These are phyloP conservation scores for Orius insidiosus DNA, from an alignment of 1,140 invertebrate genomes.

Conservation along the genomic window DNA sequence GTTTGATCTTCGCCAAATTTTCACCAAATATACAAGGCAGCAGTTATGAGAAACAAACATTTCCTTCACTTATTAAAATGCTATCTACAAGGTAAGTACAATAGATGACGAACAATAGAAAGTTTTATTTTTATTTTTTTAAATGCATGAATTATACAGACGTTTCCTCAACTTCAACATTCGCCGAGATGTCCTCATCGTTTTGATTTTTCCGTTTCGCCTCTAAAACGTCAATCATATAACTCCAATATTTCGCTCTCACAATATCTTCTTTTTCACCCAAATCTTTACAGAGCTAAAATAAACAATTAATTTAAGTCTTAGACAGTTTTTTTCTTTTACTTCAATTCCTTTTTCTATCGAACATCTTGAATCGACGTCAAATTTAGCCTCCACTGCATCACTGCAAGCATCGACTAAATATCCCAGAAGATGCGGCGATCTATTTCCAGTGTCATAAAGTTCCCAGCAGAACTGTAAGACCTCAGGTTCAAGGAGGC, in stretches of 20 bases:
- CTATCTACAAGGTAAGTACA: too few relatives aligned
- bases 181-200: too few relatives aligned
- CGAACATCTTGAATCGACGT: not conserved
- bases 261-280: conserved; percentile 63
- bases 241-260: conserved; percentile 69
- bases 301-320: conserved; percentile 22
- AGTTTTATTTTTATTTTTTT: too few relatives aligned
- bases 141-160: too few relatives aligned
- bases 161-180: too few relatives aligned
- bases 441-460: conserved; percentile 49
- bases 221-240: conserved; percentile 24
- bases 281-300: conserved; percentile 54
- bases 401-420: conserved; percentile 57
- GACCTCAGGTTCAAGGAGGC: conserved; percentile 47
- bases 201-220: too few relatives aligned
- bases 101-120: too few relatives aligned
- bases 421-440: conserved; percentile 61
- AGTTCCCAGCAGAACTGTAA: conserved; percentile 54
- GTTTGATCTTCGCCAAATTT: too few relatives aligned
- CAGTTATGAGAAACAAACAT: too few relatives aligned
- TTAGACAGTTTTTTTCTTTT: too few relatives aligned
- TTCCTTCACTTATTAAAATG: too few relatives aligned
- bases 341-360: not conserved
- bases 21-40: too few relatives aligned
- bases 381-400: conserved; percentile 18